Conservation (phyloP, 2,888 invertebrate species). For the Caenorhabditis imperialis region DNA sequence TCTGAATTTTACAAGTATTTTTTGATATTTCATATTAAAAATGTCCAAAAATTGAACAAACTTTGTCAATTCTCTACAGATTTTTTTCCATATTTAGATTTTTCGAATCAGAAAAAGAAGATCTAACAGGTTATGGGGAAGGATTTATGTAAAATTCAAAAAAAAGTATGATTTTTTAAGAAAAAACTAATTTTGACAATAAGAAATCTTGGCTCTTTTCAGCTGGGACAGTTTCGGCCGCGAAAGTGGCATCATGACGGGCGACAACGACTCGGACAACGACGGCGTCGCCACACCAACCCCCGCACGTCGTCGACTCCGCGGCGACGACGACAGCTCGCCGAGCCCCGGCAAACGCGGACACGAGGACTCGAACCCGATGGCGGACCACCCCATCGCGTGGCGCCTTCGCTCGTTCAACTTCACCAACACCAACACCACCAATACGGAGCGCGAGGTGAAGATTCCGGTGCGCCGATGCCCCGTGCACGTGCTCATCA, state of each 20-base stretch:
- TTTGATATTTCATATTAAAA: too few relatives aligned
- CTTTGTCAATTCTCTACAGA: too few relatives aligned
- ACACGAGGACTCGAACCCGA: slow-evolving; percentile 29
- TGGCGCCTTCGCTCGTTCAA: slow-evolving; percentile 51
- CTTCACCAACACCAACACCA: slow-evolving; percentile 11
- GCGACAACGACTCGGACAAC: slow-evolving; percentile 55
- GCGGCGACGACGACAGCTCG: slow-evolving; percentile 18
- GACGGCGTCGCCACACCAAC: slow-evolving; percentile 50
- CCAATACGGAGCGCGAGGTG: slow-evolving; percentile 40
- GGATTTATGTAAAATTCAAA: too few relatives aligned
- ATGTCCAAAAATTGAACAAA: too few relatives aligned
- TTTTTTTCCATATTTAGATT: too few relatives aligned
- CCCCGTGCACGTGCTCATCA: slow-evolving; percentile 49
- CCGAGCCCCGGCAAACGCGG: slow-evolving; percentile 40
- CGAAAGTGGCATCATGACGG: slow-evolving; percentile 62
- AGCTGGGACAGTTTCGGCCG: slow-evolving; percentile 64
- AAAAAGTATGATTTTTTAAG: too few relatives aligned
- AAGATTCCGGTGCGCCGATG: slow-evolving; percentile 49
- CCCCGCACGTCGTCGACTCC: slow-evolving; percentile 42
- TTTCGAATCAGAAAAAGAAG: too few relatives aligned
- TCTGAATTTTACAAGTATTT: not conserved
- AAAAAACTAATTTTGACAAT: not conserved
- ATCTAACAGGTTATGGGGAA: too few relatives aligned
- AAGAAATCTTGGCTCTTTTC: slow-evolving; percentile 25
- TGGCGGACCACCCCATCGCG: slow-evolving; percentile 54